These are phyloP conservation scores for Sphaeramia orbicularis DNA, from an alignment of 2,797 vertebrate genomes.

Conservation along the genomic window DNA sequence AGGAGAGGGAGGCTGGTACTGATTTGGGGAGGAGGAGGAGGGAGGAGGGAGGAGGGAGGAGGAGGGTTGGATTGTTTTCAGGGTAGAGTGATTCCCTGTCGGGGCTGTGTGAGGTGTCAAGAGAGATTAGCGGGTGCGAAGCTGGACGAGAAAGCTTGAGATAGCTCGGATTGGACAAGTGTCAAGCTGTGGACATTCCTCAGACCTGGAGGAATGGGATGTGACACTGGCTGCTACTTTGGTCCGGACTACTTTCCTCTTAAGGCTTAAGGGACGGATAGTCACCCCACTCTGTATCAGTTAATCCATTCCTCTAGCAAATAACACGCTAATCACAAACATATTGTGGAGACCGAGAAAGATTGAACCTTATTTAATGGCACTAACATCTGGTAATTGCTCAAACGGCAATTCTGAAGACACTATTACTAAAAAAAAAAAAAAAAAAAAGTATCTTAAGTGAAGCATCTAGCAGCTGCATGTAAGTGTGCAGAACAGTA, in stretches of 20 bases:
- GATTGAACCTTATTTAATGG: slow-evolving; percentile 2
- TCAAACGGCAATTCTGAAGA: slow-evolving; percentile 14
- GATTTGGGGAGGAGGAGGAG: slow-evolving; percentile 58
- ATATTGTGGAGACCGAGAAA: slow-evolving; percentile 8
- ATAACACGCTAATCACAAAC: slow-evolving; percentile 35
- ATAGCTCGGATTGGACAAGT: slow-evolving; percentile 79
- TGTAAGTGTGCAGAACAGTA: slow-evolving; percentile 32
- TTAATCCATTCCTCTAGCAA: slow-evolving; percentile 36
- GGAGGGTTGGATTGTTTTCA: slow-evolving; percentile 79
- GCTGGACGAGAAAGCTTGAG: slow-evolving; percentile 70
- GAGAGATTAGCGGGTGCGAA: slow-evolving; percentile 75
- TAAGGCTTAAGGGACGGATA: slow-evolving; percentile 35
- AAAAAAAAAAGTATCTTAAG: not conserved
- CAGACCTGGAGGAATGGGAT: slow-evolving; percentile 76
- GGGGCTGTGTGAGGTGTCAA: slow-evolving; percentile 76
- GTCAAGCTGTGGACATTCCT: slow-evolving; percentile 77
- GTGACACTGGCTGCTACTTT: slow-evolving; percentile 70
- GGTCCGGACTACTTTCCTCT: slow-evolving; percentile 37
- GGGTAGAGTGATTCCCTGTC: slow-evolving; percentile 77
- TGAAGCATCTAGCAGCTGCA: not conserved
- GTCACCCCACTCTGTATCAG: slow-evolving; percentile 47
- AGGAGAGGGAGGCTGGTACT: slow-evolving; percentile 37
- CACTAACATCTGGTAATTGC: slow-evolving; percentile 7
- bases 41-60: slow-evolving; percentile 50
- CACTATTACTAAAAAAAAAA: slow-evolving; percentile 5